Evolutionary conservation across 2,797 vertebrate species (phyloP).

Genomic region (Fundulus diaphanus): DNA sequence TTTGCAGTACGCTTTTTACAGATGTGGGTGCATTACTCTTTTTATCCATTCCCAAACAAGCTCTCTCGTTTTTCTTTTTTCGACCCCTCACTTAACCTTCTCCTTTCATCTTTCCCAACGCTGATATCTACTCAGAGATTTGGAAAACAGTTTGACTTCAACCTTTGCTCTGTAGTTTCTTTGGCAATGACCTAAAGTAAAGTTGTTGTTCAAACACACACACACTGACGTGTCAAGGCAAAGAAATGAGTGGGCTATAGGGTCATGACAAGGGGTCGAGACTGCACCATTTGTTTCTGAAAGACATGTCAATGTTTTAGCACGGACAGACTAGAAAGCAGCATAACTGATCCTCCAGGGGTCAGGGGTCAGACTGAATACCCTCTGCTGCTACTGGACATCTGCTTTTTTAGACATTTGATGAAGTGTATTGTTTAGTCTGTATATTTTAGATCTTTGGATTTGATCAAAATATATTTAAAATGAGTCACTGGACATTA

Average conservation of each 20-base stretch:
- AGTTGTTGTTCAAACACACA: conserved; percentile 19
- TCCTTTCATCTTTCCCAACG: conserved; percentile 29
- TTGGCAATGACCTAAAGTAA: conserved; percentile 12
- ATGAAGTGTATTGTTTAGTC: neutral
- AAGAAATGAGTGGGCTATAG: conserved; percentile 1
- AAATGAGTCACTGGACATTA: neutral
- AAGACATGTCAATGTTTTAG: conserved; percentile 9
- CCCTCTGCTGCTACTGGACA: neutral
- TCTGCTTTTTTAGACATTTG: neutral
- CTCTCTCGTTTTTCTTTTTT: conserved; percentile 53
- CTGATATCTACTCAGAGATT: conserved; percentile 20
- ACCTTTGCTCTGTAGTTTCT: conserved; percentile 26
- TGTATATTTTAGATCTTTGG: neutral
- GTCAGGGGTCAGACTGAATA: conserved; percentile 36
- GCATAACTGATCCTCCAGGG: conserved; percentile 23
- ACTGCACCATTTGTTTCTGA: conserved; percentile 12
- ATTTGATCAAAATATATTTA: neutral
- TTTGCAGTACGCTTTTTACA: conserved; percentile 7
- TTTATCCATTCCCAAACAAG: conserved; percentile 37
- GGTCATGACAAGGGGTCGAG: conserved; percentile 7
- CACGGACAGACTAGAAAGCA: conserved; percentile 15
- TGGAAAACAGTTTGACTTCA: conserved; percentile 30
- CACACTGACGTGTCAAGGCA: neutral
- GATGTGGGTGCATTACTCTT: conserved; percentile 20
- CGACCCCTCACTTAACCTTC: conserved; percentile 57